phyloP scores from a whole-genome alignment of 2,113 vertebrate species.

The Platichthys stellatus region DNA sequence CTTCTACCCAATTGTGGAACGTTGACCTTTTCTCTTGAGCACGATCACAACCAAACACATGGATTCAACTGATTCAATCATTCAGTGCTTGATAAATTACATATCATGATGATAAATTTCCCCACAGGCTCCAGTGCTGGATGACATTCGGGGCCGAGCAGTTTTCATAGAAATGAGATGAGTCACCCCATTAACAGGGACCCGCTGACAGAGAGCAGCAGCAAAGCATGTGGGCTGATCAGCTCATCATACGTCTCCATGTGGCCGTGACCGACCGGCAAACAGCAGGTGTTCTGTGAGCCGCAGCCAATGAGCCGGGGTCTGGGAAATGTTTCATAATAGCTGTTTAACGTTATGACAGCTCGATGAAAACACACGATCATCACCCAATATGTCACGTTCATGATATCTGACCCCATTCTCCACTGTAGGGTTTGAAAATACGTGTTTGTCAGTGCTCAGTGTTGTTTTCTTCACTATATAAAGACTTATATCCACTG shows the following conservation, averaged over 20 bases:
- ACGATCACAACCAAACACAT: neutral
- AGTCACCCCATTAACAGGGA: constrained; percentile 54
- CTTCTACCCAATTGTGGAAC: too few species aligned
- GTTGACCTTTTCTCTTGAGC: neutral
- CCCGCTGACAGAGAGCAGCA: constrained; percentile 41
- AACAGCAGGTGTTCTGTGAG: constrained; percentile 30
- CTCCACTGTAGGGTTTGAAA: neutral
- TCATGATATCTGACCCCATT: neutral
- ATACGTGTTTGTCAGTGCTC: neutral
- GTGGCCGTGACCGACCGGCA: constrained; percentile 9
- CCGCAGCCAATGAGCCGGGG: neutral
- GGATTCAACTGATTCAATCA: constrained; percentile 1
- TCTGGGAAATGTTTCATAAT: constrained; percentile 14
- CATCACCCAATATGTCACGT: neutral
- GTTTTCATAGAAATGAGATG: constrained; percentile 77
- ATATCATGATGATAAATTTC: neutral
- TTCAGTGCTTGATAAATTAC: too few species aligned
- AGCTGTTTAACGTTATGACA: neutral
- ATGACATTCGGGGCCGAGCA: constrained; percentile 38
- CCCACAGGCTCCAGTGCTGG: neutral
- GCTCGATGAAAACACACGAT: constrained; percentile 3
- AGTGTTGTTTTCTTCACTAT: neutral
- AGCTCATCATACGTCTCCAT: constrained; percentile 3
- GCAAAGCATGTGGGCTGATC: constrained; percentile 57
- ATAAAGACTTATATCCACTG: neutral